Conservation (phyloP, 2,888 invertebrate genomes). For the Ophion ellenae region DNA sequence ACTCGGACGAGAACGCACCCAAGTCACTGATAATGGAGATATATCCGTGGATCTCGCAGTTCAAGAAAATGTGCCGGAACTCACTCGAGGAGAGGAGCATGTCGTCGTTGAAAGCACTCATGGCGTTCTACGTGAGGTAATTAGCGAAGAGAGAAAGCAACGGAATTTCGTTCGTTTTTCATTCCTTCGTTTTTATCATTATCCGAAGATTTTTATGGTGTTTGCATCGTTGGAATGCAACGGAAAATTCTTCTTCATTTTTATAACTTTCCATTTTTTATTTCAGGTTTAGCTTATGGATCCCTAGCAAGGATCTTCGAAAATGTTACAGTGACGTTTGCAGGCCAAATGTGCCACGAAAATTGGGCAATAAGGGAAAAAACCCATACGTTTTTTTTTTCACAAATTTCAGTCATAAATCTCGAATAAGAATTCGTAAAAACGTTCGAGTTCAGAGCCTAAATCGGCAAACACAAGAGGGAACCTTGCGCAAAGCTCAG, state of each 20-base stretch:
- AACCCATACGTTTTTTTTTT: too few species aligned
- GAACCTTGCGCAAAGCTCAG: too few species aligned
- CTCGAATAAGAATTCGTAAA: too few species aligned
- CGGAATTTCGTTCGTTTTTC: not conserved
- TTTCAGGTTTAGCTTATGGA: not conserved
- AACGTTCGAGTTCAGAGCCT: too few species aligned
- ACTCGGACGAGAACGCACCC: constrained; percentile 50
- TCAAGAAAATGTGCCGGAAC: constrained; percentile 76
- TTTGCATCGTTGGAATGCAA: not conserved
- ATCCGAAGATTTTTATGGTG: not conserved
- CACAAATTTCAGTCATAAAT: too few species aligned
- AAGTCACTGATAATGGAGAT: constrained; percentile 69
- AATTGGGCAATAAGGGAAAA: too few species aligned
- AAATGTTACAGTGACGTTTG: too few species aligned
- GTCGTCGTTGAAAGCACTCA: constrained; percentile 77
- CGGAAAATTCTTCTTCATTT: not conserved
- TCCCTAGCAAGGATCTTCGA: too few species aligned
- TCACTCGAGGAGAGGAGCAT: constrained; percentile 74
- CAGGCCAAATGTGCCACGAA: too few species aligned
- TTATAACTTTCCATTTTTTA: not conserved
- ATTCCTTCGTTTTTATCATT: too few species aligned
- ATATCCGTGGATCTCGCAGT: constrained; percentile 79
- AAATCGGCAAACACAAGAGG: too few species aligned
- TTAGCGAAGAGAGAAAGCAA: constrained; percentile 7
- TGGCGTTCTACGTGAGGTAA: constrained; percentile 81